phyloP scores from a whole-genome alignment of 2,888 invertebrate genomes.

The Perithous albicinctus region DNA sequence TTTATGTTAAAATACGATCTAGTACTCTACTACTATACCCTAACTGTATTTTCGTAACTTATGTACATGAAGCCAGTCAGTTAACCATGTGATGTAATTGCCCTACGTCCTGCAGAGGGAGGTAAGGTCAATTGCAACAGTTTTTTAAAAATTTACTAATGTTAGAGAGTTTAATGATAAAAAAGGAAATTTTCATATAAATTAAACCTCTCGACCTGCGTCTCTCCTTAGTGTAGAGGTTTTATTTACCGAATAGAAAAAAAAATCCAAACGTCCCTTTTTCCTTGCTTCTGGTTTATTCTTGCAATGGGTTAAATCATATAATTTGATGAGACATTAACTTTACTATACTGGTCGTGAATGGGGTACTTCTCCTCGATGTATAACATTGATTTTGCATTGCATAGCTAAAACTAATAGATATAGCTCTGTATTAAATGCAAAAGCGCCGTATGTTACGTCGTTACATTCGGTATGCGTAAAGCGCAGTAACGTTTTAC shows the following conservation, averaged over 20 bases:
- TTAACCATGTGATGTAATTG: not conserved
- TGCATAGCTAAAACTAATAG: not conserved
- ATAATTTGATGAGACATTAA: not conserved
- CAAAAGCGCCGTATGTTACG: slow-evolving; percentile 4
- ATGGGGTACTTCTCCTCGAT: not conserved
- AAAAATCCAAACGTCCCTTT: no score
- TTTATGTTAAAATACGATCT: slow-evolving; percentile 47
- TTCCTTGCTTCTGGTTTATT: no score
- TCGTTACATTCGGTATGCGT: slow-evolving; percentile 22
- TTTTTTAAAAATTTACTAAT: no score
- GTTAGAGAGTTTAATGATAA: no score
- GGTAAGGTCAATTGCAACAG: no score
- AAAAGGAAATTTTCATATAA: no score
- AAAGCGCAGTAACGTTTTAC: slow-evolving; percentile 18
- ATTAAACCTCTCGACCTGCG: no score
- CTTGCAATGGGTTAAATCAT: no score
- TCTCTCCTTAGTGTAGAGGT: no score
- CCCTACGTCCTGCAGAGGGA: not conserved
- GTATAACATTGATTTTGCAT: not conserved
- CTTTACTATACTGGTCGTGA: not conserved
- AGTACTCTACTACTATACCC: not conserved
- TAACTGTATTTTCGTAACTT: not conserved
- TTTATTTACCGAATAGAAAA: no score
- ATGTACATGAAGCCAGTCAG: not conserved
- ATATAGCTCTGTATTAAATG: slow-evolving; percentile 16